Percentiles rank a stretch among this genome's conserved stretches.
phyloP scores from a whole-genome alignment of 2,888 invertebrate species.

The Drosophila lacicola region DNA sequence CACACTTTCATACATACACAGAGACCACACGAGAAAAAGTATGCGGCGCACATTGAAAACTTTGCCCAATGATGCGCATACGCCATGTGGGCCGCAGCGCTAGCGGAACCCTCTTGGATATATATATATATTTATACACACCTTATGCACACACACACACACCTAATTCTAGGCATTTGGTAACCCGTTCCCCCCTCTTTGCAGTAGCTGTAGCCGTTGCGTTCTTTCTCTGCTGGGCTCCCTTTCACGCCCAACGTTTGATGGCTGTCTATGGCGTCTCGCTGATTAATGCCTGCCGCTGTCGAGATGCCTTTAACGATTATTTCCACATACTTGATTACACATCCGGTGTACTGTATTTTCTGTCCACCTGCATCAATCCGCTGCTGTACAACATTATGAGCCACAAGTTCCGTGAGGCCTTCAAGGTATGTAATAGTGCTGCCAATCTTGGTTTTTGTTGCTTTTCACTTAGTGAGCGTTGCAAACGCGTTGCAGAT shows the following conservation, averaged over 20 bases:
- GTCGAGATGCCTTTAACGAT: conserved; percentile 85
- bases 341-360: conserved; percentile 89
- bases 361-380: conserved; percentile 89
- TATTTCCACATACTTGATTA: conserved; percentile 88
- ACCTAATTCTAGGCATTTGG: conserved; percentile 31
- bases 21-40: conserved; percentile 2
- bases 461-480: background rate
- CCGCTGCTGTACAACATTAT: conserved; percentile 90
- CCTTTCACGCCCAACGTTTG: conserved; percentile 96
- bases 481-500: conserved; percentile 62
- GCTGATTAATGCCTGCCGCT: conserved; percentile 76
- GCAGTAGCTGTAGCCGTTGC: conserved; percentile 94
- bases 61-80: conserved; percentile 41
- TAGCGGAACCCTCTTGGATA: background rate
- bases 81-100: conserved; percentile 27
- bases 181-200: conserved; percentile 64
- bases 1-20: background rate
- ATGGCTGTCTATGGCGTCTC: conserved; percentile 90
- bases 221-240: conserved; percentile 94
- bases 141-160: background rate
- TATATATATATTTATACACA: background rate
- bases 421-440: conserved; percentile 87
- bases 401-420: conserved; percentile 90
- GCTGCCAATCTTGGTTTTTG: background rate
- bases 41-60: conserved; percentile 10